Percentiles rank a stretch among this genome's conserved stretches.
phyloP scores from a whole-genome alignment of 2,888 invertebrate genomes.

The Tuberolachnus salignus region DNA sequence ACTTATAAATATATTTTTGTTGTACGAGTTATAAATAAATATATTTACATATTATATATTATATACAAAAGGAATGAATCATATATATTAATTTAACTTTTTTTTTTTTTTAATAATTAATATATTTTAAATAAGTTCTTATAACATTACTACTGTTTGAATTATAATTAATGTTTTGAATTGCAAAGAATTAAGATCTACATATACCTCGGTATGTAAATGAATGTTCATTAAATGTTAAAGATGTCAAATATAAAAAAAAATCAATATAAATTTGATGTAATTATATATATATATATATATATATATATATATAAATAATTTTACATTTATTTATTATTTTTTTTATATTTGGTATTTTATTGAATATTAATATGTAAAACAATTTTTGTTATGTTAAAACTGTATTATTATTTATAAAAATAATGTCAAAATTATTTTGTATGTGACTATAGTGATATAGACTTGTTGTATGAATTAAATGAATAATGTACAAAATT shows the following conservation, averaged over 20 bases:
- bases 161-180: slow-evolving; percentile 28
- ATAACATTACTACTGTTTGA: slow-evolving; percentile 32
- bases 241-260: no score
- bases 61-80: slow-evolving; percentile 10
- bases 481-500: neutral
- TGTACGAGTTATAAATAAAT: slow-evolving; percentile 19
- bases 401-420: no score
- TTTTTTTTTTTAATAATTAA: neutral
- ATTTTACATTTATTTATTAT: no score
- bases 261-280: no score
- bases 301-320: no score
- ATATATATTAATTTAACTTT: slow-evolving; percentile 3
- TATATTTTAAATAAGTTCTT: neutral
- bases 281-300: no score
- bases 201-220: slow-evolving; percentile 1
- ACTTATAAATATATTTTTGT: slow-evolving; percentile 50
- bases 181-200: slow-evolving; percentile 31
- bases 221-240: slow-evolving; percentile 31
- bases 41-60: slow-evolving; percentile 17
- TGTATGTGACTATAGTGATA: neutral
- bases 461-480: no score
- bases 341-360: neutral
- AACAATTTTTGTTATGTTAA: no score
- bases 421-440: neutral
- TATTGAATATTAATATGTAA: slow-evolving; percentile 10